Conservation (phyloP, 1,140 invertebrate genomes). For the Homalodisca vitripennis region DNA sequence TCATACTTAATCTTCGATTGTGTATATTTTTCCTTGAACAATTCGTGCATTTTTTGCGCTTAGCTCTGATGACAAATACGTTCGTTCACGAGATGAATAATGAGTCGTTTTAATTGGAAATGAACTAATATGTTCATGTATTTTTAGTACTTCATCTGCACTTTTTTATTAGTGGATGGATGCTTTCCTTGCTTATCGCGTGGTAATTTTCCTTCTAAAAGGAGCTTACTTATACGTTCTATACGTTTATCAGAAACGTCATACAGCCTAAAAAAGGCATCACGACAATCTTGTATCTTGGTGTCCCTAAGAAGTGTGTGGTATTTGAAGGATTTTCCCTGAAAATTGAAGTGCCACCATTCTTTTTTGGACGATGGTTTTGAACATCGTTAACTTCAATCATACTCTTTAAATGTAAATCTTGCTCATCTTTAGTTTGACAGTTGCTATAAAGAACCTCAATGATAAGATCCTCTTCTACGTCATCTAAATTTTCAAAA, state of each 20-base stretch:
- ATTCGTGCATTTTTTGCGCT: conserved; percentile 44
- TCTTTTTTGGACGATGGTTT: conserved; percentile 2
- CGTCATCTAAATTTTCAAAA: conserved; percentile 18
- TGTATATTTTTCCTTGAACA: conserved; percentile 40
- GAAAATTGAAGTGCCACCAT: neutral
- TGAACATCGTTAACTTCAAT: conserved; percentile 22
- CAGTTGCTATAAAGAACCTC: neutral
- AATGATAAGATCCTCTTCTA: neutral
- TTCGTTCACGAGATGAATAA: conserved; percentile 36
- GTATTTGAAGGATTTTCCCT: conserved; percentile 22
- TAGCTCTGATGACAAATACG: conserved; percentile 43
- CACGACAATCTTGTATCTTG: conserved; percentile 19
- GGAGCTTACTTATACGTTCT: conserved; percentile 15
- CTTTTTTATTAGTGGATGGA: conserved; percentile 26
- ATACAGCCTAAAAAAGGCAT: conserved; percentile 29
- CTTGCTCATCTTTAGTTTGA: conserved; percentile 28
- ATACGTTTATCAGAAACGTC: conserved; percentile 18
- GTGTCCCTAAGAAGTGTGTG: conserved; percentile 8
- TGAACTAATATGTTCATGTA: conserved; percentile 29
- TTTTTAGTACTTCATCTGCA: conserved; percentile 21
- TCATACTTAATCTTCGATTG: conserved; percentile 41
- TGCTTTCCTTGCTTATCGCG: conserved; percentile 33
- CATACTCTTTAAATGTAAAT: conserved; percentile 19
- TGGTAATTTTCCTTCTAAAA: conserved; percentile 11
- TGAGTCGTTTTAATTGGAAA: conserved; percentile 33